phyloP scores from a whole-genome alignment of 2,113 vertebrate species.

The Pseudolaguvia tuberculata region DNA sequence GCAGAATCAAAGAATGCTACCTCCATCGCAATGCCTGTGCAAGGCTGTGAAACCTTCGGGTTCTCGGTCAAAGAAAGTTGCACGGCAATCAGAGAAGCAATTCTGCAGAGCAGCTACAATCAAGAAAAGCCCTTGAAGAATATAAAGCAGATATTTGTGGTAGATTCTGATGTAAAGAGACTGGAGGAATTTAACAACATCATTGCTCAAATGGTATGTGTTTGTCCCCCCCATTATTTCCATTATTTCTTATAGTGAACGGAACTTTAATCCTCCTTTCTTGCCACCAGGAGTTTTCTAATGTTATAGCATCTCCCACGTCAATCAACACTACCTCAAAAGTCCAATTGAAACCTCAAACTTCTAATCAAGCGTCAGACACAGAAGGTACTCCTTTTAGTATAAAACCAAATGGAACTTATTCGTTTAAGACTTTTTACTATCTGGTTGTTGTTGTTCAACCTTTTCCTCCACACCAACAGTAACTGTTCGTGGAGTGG shows the following conservation, averaged over 20 bases:
- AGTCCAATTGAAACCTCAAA: not conserved
- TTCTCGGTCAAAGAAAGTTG: conserved; percentile 47
- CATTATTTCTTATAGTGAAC: not conserved
- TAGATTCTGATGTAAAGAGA: conserved; percentile 42
- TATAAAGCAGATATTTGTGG: conserved; percentile 44
- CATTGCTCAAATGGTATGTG: conserved; percentile 40
- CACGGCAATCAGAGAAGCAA: conserved; percentile 33
- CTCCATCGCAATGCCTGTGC: conserved; percentile 46
- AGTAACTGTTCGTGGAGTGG: conserved; percentile 46
- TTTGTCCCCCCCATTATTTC: not conserved
- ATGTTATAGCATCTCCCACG: not conserved
- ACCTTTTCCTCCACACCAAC: not conserved
- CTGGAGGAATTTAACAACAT: conserved; percentile 45
- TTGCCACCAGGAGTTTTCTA: conserved; percentile 38
- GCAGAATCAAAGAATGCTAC: conserved; percentile 33
- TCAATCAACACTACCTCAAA: not conserved
- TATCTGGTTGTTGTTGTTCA: not conserved
- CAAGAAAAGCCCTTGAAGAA: not conserved
- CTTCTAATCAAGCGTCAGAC: not conserved
- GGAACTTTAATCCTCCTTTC: not conserved
- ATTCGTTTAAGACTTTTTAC: not conserved
- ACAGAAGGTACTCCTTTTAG: conserved; percentile 30
- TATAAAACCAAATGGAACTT: not conserved
- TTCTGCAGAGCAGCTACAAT: conserved; percentile 35
- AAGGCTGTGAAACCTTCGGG: conserved; percentile 41